These are phyloP conservation scores for Mormyrus iriodes DNA, from an alignment of 2,113 vertebrate species.

Conservation along the genomic window DNA sequence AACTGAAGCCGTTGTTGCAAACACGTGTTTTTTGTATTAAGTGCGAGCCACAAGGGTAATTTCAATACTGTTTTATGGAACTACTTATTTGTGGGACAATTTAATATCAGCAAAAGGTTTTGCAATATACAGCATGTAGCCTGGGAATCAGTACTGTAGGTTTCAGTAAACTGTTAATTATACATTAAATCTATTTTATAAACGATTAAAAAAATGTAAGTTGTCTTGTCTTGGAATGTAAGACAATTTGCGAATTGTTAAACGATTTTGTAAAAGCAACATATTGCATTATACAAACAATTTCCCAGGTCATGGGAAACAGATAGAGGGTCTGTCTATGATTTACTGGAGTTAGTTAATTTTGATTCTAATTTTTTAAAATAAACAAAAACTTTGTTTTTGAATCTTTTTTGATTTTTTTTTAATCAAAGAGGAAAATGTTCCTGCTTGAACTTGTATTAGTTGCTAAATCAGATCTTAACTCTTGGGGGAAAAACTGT, in stretches of 20 bases:
- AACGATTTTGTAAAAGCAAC: not conserved
- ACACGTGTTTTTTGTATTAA: not conserved
- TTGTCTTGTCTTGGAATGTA: not conserved
- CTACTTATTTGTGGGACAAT: not conserved
- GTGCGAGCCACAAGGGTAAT: not conserved
- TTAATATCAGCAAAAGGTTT: not conserved
- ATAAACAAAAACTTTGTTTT: not conserved
- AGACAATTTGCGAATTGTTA: not conserved
- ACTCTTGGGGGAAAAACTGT: not conserved
- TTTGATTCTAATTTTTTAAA: not conserved
- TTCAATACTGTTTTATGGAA: not conserved
- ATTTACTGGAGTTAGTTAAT: not conserved
- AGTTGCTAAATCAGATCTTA: not conserved
- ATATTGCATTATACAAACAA: not conserved
- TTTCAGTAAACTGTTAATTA: not conserved
- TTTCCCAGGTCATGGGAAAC: not conserved
- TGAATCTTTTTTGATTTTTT: too few species aligned
- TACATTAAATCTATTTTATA: not conserved
- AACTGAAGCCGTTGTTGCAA: not conserved
- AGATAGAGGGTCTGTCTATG: not conserved
- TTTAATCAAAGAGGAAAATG: not conserved
- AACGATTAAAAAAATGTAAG: not conserved
- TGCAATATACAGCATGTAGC: not conserved
- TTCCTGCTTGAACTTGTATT: not conserved
- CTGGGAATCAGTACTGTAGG: not conserved